Evolutionary conservation across 2,888 invertebrate genomes (phyloP).

Genomic region (Amblyjoppa fuscipennis): DNA sequence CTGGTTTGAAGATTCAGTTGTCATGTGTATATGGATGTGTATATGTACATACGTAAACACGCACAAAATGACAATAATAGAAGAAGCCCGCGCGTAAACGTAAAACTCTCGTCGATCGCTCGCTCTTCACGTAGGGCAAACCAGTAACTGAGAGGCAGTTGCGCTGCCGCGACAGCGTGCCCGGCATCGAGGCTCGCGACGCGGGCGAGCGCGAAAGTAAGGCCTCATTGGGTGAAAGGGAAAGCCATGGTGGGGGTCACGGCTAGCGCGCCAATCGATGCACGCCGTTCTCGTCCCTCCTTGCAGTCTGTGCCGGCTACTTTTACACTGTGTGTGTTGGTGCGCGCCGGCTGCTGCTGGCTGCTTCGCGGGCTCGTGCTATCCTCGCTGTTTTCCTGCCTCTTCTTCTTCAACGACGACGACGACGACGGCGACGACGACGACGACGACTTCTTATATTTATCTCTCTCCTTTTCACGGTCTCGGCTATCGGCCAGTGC

Average conservation of each 20-base stretch:
- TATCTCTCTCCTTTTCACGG: conserved; percentile 57
- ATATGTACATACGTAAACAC: background rate
- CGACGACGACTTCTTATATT: conserved; percentile 50
- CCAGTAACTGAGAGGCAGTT: conserved; percentile 70
- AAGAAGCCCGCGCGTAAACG: conserved; percentile 67
- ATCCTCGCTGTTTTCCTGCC: conserved; percentile 48
- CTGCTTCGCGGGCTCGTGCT: conserved; percentile 57
- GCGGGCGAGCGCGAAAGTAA: conserved; percentile 85
- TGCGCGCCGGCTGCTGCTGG: conserved; percentile 45
- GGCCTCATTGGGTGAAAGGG: conserved; percentile 85
- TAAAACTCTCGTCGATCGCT: conserved; percentile 59
- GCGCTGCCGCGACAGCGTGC: conserved; percentile 69
- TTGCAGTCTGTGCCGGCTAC: conserved; percentile 66
- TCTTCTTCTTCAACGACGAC: conserved; percentile 48
- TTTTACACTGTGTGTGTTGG: conserved; percentile 65
- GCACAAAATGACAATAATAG: conserved; percentile 66
- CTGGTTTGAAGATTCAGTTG: conserved; percentile 44
- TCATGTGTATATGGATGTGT: conserved; percentile 1
- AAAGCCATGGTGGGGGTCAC: conserved; percentile 85
- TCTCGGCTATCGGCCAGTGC: conserved; percentile 32
- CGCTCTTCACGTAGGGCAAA: conserved; percentile 68
- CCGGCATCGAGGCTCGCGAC: conserved; percentile 76
- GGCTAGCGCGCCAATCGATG: conserved; percentile 85
- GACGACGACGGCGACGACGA: too few species aligned
- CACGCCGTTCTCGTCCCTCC: conserved; percentile 79